Base-by-base conservation (phyloP, 2,113 vertebrate genomes). In the Oceanites oceanicus region DNA sequence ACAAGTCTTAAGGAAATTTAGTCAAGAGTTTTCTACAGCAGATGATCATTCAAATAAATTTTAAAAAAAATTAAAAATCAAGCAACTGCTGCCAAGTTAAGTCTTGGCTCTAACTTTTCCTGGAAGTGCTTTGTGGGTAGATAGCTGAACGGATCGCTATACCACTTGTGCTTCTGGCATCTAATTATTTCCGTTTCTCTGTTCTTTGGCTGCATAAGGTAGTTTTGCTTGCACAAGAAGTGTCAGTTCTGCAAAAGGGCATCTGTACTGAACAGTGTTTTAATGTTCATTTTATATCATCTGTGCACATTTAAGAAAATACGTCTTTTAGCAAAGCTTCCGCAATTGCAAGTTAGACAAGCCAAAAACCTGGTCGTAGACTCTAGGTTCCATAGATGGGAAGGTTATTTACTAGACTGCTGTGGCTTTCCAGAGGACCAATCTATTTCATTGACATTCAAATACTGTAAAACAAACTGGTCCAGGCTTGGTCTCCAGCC, bases 81-180 rank as follows among this genome's bases (percentile, higher is more conserved):
- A 93, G 80, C 94, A 90, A 95, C 81, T 58, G 77, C 70, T 91
- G 98, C 98, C 97, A 97, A 98, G 90, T 73, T 26, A 90, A 96
- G 91, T 50, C 90, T 95, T 97, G 97, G 97, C 97, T 97, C 81
- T 71, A 42, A 86, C 72, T 85, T 95, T 30, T 79, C 78, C 93
- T 97, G 94, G 92, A 95, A 97, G 95, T 71, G 95, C 95, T 97
- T 81, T 96, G 97, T 97, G 98, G 96, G 95, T 62, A 97, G 96
- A 65, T 93, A 94, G 93, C 77, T 97, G 98, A 98, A 98, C 79
- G 89, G 94, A 53, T 79, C 21, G 29, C 96, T 82, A 74, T 71
- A 94, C 49, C 96, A 91, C 96, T 95, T 92, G 96, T 22, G 49
- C 79, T 53, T 89, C 83, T 97, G 97, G 96, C 97, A 97, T 95